Evolutionary conservation across 2,888 invertebrate species (phyloP).

Genomic region (Oeneis ivallda): DNA sequence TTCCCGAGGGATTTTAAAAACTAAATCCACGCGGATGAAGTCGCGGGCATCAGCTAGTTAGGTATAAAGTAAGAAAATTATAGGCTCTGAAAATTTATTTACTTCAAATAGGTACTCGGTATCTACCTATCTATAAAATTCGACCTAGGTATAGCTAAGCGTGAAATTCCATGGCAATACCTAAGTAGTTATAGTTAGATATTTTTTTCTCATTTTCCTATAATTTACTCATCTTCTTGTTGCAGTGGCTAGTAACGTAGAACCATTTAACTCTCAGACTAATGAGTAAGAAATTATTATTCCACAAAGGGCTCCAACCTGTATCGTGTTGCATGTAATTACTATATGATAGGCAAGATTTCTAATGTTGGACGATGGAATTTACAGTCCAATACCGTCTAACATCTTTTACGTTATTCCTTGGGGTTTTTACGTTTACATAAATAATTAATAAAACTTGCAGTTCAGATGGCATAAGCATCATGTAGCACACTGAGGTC

Average conservation of each 20-base stretch:
- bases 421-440: background rate
- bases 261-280: constrained; percentile 17
- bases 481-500: no score
- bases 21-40: no score
- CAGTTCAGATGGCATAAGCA: no score
- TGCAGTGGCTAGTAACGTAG: constrained; percentile 16
- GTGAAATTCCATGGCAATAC: background rate
- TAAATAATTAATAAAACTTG: background rate
- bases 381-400: constrained; percentile 13
- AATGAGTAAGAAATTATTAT: constrained; percentile 25
- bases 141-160: background rate
- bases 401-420: background rate
- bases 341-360: constrained; percentile 25
- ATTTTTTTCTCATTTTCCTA: constrained; percentile 6
- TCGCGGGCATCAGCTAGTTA: no score
- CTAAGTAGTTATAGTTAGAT: background rate
- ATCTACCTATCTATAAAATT: no score
- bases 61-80: no score
- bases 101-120: no score
- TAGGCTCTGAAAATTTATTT: no score
- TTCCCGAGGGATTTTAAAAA: no score
- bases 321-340: constrained; percentile 31
- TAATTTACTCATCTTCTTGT: constrained; percentile 18
- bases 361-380: constrained; percentile 21
- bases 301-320: constrained; percentile 28